These are phyloP conservation scores for Heliconius eleuchia DNA, from an alignment of 1,140 invertebrate species.

Conservation along the genomic window DNA sequence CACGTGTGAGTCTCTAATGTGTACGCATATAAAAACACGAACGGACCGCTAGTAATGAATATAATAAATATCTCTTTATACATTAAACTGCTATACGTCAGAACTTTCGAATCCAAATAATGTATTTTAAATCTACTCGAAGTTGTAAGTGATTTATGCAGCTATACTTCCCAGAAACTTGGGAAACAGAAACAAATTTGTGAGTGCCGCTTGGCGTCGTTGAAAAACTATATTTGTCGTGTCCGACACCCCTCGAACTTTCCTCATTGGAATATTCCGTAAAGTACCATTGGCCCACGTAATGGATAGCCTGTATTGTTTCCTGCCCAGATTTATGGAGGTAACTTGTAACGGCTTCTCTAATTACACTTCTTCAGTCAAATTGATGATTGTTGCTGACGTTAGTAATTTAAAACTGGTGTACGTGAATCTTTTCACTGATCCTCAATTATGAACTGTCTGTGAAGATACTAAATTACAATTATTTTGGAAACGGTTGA, in stretches of 20 bases:
- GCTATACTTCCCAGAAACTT: slow-evolving; percentile 48
- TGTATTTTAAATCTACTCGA: slow-evolving; percentile 47
- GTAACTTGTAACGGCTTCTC: slow-evolving; percentile 80
- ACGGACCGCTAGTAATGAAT: neutral
- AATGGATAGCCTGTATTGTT: slow-evolving; percentile 78
- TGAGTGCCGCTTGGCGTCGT: slow-evolving; percentile 55
- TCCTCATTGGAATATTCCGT: slow-evolving; percentile 73
- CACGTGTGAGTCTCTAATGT: too few species aligned
- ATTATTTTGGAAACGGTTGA: slow-evolving; percentile 12
- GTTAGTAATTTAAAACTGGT: slow-evolving; percentile 69
- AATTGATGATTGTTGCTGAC: slow-evolving; percentile 79
- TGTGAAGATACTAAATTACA: slow-evolving; percentile 40
- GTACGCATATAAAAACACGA: too few species aligned
- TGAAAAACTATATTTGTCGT: slow-evolving; percentile 78
- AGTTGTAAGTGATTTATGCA: slow-evolving; percentile 59
- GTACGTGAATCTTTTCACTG: slow-evolving; percentile 26
- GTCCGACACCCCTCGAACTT: slow-evolving; percentile 64
- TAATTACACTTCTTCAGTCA: slow-evolving; percentile 79
- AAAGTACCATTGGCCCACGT: slow-evolving; percentile 68
- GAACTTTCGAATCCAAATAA: slow-evolving; percentile 40
- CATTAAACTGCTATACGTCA: slow-evolving; percentile 27
- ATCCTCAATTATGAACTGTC: slow-evolving; percentile 54
- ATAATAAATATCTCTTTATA: slow-evolving; percentile 3
- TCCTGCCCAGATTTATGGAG: slow-evolving; percentile 77
- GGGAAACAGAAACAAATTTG: slow-evolving; percentile 57